Base-by-base conservation (phyloP, 2,797 vertebrate genomes). In the Acrossocheilus wenchowensis region DNA sequence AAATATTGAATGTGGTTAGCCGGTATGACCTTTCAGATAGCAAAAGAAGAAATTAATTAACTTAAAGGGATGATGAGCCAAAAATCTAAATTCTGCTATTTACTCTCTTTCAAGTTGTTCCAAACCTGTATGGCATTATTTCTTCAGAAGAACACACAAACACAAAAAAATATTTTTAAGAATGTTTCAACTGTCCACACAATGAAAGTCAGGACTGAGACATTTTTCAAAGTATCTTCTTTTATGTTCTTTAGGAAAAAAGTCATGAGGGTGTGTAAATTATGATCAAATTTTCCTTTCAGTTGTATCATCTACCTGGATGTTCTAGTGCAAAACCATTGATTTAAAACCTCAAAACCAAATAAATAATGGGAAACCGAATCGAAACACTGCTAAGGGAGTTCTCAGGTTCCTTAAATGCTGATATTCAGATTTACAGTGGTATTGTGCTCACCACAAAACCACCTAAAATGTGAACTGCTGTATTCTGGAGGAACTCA, bases 391-490 rank as follows among this genome's bases (percentile, higher is more conserved):
- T 14, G 21, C 30, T 52, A 48, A 36, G 8, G 21, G 36, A 69
- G 23, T 68, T 78, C 62, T 69, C 6, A 1, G 39, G 62, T 78
- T 69, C 74, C 34, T 30, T 23, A 54, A 69, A 84, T 19, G 36
- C 23, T 34, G 36, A 66, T 84, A 75, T 68, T 68, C 5, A 66
- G 45, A 39, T 74, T 86, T 48, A 57, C 50, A 57, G 43, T 41
- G 83, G 30, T n/a, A 26, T 75, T 45, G 64, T 77, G 78, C 19
- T 62, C 26, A 14, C 60, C 72, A 69, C 62, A 81, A 78, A 87
- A 71, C 23, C 45, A n/a, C 30, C 69, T 62, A 66, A 52, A 79
- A 60, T 54, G 66, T 45, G 21, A 57, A 77, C 48, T 26, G 48
- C 34, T 73, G 10, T 81, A 36, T 64, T 83, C 5, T 68, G 74